A percentile compares a stretch with the other conserved stretches of the same genome.
Conservation (phyloP, 2,888 invertebrate genomes). For the Lasioglossum lativentre region DNA sequence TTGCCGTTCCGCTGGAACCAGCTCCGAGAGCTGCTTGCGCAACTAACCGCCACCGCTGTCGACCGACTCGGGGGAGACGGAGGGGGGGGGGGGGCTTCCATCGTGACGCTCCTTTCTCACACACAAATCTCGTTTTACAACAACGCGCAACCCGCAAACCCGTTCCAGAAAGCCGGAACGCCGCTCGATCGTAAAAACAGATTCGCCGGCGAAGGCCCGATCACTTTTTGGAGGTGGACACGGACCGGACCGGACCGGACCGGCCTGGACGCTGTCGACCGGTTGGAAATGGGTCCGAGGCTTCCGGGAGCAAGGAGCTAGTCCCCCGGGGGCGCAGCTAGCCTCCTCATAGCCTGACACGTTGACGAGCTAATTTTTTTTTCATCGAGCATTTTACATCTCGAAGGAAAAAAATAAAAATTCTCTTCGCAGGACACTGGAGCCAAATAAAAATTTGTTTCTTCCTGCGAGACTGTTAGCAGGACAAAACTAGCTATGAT, state of each 20-base stretch:
- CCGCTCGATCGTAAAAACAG: conserved; percentile 55
- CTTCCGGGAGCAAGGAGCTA: conserved; percentile 7
- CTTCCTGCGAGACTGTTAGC: too few relatives aligned
- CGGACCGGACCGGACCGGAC: background rate
- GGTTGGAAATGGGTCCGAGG: background rate
- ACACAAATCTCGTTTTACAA: conserved; percentile 63
- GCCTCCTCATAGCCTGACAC: background rate
- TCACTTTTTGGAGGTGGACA: conserved; percentile 18
- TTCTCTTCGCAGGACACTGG: too few relatives aligned
- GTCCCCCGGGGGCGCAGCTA: background rate
- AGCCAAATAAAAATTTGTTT: too few relatives aligned
- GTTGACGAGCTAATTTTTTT: background rate
- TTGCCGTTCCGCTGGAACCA: conserved; percentile 59
- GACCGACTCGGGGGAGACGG: conserved; percentile 26
- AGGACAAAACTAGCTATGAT: too few relatives aligned
- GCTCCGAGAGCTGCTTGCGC: conserved; percentile 68
- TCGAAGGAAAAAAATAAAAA: too few relatives aligned
- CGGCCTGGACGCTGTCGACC: background rate
- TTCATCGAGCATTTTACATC: too few relatives aligned
- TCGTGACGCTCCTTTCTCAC: background rate
- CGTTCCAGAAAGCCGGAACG: conserved; percentile 65
- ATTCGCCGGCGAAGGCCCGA: conserved; percentile 37
- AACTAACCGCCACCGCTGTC: conserved; percentile 58
- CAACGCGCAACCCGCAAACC: conserved; percentile 50
- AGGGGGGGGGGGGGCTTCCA: too few relatives aligned